Conservation (phyloP, 2,113 vertebrate genomes). For the Catharus bicknelli region DNA sequence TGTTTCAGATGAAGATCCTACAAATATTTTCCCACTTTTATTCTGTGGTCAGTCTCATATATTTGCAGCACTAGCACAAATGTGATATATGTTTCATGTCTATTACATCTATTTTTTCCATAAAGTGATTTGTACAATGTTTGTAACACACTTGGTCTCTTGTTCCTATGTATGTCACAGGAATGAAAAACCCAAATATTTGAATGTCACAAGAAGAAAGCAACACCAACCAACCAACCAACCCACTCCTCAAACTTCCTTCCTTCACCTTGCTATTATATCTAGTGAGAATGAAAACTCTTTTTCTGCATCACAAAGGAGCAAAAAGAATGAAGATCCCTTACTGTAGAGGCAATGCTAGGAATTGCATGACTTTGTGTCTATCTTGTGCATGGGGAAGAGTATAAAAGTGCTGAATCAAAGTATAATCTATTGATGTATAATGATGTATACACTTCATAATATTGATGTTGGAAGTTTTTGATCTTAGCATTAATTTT, state of each 20-base stretch:
- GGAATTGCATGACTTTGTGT: not conserved
- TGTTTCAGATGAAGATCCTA: not conserved
- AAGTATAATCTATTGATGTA: not conserved
- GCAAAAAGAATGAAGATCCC: not conserved
- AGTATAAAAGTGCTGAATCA: not conserved
- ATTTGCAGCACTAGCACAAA: not conserved
- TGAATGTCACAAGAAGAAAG: not conserved
- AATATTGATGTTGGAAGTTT: not conserved
- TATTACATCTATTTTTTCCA: not conserved
- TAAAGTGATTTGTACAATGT: not conserved
- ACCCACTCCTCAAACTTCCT: not conserved
- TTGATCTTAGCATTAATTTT: not conserved
- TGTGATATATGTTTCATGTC: not conserved
- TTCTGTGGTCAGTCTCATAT: not conserved
- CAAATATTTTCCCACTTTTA: not conserved
- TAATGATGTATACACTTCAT: not conserved
- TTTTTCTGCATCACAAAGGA: not conserved
- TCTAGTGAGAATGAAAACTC: not conserved
- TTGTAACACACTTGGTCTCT: not conserved
- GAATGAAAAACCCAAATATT: not conserved
- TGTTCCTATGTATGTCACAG: not conserved
- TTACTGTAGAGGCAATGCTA: not conserved
- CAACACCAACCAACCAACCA: not conserved
- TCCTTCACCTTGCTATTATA: fast-evolving
- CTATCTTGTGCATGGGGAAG: not conserved